Evolutionary conservation across 2,113 vertebrate genomes (phyloP), one percentile per base, ranked within the genome.

Genomic region (Gadus macrocephalus): DNA sequence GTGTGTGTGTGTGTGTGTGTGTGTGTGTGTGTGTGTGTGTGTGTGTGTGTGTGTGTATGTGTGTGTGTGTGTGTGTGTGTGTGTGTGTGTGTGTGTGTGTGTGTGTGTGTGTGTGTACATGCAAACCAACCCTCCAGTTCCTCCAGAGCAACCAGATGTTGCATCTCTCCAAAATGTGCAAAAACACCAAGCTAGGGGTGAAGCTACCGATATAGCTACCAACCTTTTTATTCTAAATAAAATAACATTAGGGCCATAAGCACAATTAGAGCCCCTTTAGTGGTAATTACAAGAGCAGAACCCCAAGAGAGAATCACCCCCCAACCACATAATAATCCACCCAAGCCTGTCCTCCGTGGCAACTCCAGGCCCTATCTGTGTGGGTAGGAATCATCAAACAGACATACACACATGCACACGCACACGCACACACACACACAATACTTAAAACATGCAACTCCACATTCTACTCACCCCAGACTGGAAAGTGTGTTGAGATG

Each of bases 11-110:
- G 42, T 71, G n/a, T 53, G 38, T 38, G 22, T 59, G 61, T 15
- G 66, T 64, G 49, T 69, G 62, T 69, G 60, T 63, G 71, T 62
- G 64, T 71, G 31, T 66, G n/a, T 53, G 38, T 38, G 66, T 68
- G 61, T 15, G 66, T 64, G 49, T 69, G 62, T 69, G 60, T 63
- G 71, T 62, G 64, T 71, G 31, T 66, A 14, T 53, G 38, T 38
- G 66, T 68, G 61, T 15, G 66, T 64, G 49, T 69, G 62, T 69
- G 60, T 63, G 71, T 62, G 64, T 71, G 69, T 42, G 22, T 9
- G 15, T 19, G 61, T 70, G 61, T 20, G 68, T 31, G 55, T 20
- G 20, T 35, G 12, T 25, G 22, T 25, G 31, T 31, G 31, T 2
- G 56, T 11, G 15, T 19, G 42, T 71, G 62, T 20, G 68, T 35